These are phyloP conservation scores for Panagrolaimus sp. DNA, from an alignment of 1,140 invertebrate genomes.

Conservation along the genomic window DNA sequence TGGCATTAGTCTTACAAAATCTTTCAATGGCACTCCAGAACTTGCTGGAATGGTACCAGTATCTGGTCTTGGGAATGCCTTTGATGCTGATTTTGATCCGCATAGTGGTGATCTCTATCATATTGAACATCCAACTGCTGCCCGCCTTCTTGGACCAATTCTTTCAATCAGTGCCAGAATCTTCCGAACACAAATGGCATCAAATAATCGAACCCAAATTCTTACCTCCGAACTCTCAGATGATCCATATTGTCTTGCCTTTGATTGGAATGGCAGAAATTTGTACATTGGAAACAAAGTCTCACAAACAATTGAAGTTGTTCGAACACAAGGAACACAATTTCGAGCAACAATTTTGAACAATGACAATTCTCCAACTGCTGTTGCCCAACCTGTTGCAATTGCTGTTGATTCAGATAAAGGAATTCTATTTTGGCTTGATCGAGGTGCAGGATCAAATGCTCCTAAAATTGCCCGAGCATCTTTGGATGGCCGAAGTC, in stretches of 20 bases:
- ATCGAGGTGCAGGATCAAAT: conserved; percentile 84
- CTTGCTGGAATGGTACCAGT: conserved; percentile 67
- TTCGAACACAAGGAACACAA: conserved; percentile 66
- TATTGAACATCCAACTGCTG: conserved; percentile 53
- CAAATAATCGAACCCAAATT: conserved; percentile 79
- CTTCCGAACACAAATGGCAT: conserved; percentile 68
- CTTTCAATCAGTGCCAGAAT: conserved; percentile 61
- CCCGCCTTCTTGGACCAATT: conserved; percentile 66
- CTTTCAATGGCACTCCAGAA: conserved; percentile 39
- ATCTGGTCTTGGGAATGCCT: conserved; percentile 80
- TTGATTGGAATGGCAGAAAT: conserved; percentile 92
- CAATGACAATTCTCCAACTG: conserved; percentile 79
- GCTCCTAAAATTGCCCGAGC: conserved; percentile 78
- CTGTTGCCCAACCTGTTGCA: conserved; percentile 78
- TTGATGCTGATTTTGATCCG: conserved; percentile 84
- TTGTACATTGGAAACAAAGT: conserved; percentile 84
- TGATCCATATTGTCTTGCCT: conserved; percentile 72
- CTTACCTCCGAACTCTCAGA: conserved; percentile 63
- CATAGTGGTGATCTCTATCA: conserved; percentile 67
- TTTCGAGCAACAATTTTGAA: conserved; percentile 78
- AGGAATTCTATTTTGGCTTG: conserved; percentile 87
- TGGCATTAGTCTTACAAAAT: conserved; percentile 52
- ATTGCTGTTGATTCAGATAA: conserved; percentile 82
- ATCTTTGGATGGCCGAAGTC: conserved; percentile 80
- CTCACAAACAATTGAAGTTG: conserved; percentile 84